Evolutionary conservation across 2,797 vertebrate genomes (phyloP).

Genomic region (Microchirus variegatus): DNA sequence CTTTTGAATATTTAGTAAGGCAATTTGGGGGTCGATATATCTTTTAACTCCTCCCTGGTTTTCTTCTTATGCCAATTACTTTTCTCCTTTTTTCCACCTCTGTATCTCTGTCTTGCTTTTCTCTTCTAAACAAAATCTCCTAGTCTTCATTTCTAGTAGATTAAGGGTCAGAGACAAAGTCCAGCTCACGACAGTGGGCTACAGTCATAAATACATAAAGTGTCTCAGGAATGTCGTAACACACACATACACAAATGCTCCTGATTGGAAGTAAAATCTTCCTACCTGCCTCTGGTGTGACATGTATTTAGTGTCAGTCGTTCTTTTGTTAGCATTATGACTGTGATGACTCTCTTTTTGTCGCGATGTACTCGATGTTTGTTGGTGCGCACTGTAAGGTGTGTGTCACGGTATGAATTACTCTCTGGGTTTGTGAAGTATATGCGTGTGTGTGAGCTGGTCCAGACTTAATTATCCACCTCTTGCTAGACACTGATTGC

Average conservation of each 20-base stretch:
- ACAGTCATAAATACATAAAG: not conserved
- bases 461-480: conserved; percentile 77
- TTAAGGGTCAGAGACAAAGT: conserved; percentile 16
- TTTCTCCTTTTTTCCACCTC: not conserved
- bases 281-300: conserved; percentile 30
- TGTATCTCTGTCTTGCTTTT: conserved; percentile 1
- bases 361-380: too few relatives aligned
- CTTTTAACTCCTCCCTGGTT: not conserved
- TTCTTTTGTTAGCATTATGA: not conserved
- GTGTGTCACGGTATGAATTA: not conserved
- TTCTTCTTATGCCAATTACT: too few relatives aligned
- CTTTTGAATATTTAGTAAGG: conserved; percentile 34
- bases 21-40: not conserved
- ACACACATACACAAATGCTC: conserved; percentile 21
- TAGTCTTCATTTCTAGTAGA: not conserved
- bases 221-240: not conserved
- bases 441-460: conserved; percentile 9
- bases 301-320: conserved; percentile 1
- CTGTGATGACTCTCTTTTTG: too few relatives aligned
- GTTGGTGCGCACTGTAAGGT: not conserved
- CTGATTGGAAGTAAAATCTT: conserved; percentile 49
- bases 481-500: conserved; percentile 77
- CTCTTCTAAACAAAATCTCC: conserved; percentile 3
- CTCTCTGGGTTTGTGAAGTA: not conserved
- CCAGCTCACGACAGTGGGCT: conserved; percentile 9